Base-by-base conservation (phyloP, 1,140 invertebrate species). In the Diorhabda elongata region DNA sequence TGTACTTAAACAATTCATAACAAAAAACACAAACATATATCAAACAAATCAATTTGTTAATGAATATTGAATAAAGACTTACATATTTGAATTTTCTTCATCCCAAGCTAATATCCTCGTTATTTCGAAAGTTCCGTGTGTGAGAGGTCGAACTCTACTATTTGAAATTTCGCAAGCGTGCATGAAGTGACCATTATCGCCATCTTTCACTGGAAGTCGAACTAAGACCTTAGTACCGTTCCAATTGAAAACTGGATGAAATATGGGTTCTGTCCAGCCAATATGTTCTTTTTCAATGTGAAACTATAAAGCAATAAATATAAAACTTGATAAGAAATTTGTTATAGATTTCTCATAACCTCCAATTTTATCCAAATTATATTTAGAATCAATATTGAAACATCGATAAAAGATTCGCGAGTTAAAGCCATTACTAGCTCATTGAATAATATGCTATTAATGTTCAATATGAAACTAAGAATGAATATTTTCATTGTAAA, bases 101-200 rank as follows among this genome's bases (percentile, higher is more conserved):
- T 90, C 87, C 86, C 89, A 91, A 8, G 86, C 87, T 0, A 90
- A 76, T 26, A 92, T 86, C 62, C 85, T 82, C 3, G 86, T 89
- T 3, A 91, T 86, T 79, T 91, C 90, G 73, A 87, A 89, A 3
- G 84, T 81, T 3, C 89, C 90, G 77, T 87, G 85, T 0, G 90
- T 92, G 9, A 92, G 69, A 2, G 73, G 84, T 75, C 61, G 79
- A 70, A 63, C 80, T 76, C 47, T 80, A 71, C 58, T 80, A 76
- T 77, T 82, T 76, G 74, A 81, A 73, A 75, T 76, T 80, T 74
- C 79, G 81, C 72, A 84, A 77, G 77, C 80, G 82, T 75, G 84
- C 84, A 79, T 83, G 62, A 79, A 81, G 79, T 76, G 77, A 4
- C 81, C 82, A 63, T 84, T 80, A 65, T 85, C 83, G 4, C 86